A percentile compares a stretch with the other conserved stretches of the same genome.
phyloP scores from a whole-genome alignment of 1,140 invertebrate species.

The Apis florea region DNA sequence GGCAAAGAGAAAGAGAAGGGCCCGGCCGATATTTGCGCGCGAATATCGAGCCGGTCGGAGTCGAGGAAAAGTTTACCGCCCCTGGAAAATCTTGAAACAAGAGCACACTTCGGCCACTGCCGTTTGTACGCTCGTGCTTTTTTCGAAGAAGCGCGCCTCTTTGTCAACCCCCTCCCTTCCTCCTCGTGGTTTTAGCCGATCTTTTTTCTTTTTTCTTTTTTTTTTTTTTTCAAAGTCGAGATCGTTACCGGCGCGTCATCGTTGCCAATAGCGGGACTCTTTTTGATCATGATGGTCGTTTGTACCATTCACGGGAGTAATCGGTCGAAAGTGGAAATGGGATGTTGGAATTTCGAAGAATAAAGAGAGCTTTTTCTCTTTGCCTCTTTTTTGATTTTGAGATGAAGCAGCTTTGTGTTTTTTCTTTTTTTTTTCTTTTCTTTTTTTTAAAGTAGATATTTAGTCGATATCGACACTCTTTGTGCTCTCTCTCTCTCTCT shows the following conservation, averaged over 20 bases:
- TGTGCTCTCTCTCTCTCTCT: too few relatives aligned
- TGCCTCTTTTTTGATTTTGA: neutral
- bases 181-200: neutral
- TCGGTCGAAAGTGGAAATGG: neutral
- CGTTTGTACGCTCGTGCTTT: neutral
- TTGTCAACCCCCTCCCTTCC: neutral
- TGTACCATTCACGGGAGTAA: neutral
- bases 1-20: neutral
- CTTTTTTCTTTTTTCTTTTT: neutral
- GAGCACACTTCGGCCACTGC: constrained; percentile 19
- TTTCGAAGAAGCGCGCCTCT: neutral
- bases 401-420: neutral
- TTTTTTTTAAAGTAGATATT: too few relatives aligned
- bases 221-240: too few relatives aligned
- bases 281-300: neutral
- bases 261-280: neutral
- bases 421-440: too few relatives aligned
- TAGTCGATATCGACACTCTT: too few relatives aligned
- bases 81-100: constrained; percentile 32
- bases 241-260: constrained; percentile 7
- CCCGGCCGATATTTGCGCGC: constrained; percentile 28
- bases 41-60: neutral
- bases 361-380: neutral
- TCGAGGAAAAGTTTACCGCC: constrained; percentile 23
- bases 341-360: neutral